Percentiles rank a stretch among this genome's conserved stretches.
Evolutionary conservation across 2,888 invertebrate genomes (phyloP).

Genomic region (Polydrusus tereticollis): DNA sequence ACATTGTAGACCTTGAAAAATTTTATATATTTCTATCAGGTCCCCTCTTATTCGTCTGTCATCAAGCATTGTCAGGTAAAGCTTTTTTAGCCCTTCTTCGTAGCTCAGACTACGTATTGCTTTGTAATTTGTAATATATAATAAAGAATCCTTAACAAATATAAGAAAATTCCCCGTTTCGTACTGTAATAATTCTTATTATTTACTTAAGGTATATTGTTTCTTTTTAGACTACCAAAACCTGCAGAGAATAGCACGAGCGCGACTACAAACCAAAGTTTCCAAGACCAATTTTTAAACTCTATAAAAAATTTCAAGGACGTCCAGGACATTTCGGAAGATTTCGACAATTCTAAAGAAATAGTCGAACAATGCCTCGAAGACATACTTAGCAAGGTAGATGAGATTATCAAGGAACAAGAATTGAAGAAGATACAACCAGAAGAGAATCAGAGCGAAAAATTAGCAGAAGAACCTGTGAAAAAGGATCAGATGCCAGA

Average conservation of each 20-base stretch:
- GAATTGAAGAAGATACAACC: not conserved
- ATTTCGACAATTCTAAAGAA: slow-evolving; percentile 41
- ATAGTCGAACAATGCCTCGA: slow-evolving; percentile 51
- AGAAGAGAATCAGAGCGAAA: slow-evolving; percentile 10
- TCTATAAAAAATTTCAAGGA: slow-evolving; percentile 46
- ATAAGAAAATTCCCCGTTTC: no score
- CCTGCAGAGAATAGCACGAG: slow-evolving; percentile 6
- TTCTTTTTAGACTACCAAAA: slow-evolving; percentile 4
- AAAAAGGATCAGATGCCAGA: slow-evolving; percentile 43
- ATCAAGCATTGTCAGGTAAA: no score
- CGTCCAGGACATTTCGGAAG: slow-evolving; percentile 12
- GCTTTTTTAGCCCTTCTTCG: no score
- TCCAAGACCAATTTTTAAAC: slow-evolving; percentile 53
- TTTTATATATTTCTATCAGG: no score
- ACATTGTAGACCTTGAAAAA: no score
- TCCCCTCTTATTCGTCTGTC: no score
- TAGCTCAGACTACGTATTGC: no score
- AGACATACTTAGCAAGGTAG: slow-evolving; percentile 50
- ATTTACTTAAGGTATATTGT: no score
- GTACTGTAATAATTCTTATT: no score
- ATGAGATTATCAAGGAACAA: slow-evolving; percentile 27
- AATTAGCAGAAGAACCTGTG: not conserved
- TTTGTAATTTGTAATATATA: no score
- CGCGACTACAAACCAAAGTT: slow-evolving; percentile 42
- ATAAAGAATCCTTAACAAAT: no score